Conservation (phyloP, 1,140 invertebrate species). For the Thaumatotibia leucotreta region DNA sequence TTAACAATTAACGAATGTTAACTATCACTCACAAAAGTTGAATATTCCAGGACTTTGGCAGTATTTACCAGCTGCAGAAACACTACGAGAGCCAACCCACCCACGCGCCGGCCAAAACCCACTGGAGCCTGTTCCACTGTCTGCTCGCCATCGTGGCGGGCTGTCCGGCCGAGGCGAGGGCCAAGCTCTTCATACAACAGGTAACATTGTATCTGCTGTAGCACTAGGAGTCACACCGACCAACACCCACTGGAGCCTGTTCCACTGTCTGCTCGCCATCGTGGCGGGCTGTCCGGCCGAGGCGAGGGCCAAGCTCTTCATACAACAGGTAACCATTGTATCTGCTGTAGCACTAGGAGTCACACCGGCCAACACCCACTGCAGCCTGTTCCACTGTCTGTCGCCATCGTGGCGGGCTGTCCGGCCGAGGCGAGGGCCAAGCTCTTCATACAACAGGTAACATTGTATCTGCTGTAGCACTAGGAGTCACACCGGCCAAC, state of each 20-base stretch:
- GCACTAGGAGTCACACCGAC: slow-evolving; percentile 41
- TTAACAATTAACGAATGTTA: too few species aligned
- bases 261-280: too few species aligned
- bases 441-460: too few species aligned
- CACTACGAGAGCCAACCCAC: slow-evolving; percentile 59
- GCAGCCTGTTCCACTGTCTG: too few species aligned
- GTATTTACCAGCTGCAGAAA: slow-evolving; percentile 50
- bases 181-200: slow-evolving; percentile 54
- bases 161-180: slow-evolving; percentile 37
- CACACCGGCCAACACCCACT: too few species aligned
- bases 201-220: too few species aligned
- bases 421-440: too few species aligned
- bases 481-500: too few species aligned
- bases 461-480: too few species aligned
- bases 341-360: too few species aligned
- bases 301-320: slow-evolving; percentile 27
- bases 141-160: slow-evolving; percentile 52
- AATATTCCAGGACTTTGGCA: slow-evolving; percentile 53
- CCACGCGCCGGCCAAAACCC: slow-evolving; percentile 51
- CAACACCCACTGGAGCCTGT: slow-evolving; percentile 41
- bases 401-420: too few species aligned
- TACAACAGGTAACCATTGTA: slow-evolving; percentile 51
- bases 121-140: slow-evolving; percentile 61
- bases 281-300: not conserved
- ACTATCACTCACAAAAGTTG: too few species aligned